Evolutionary conservation across 2,113 vertebrate genomes (phyloP), one percentile per base, ranked within the genome.

Genomic region (Heteronetta atricapilla): DNA sequence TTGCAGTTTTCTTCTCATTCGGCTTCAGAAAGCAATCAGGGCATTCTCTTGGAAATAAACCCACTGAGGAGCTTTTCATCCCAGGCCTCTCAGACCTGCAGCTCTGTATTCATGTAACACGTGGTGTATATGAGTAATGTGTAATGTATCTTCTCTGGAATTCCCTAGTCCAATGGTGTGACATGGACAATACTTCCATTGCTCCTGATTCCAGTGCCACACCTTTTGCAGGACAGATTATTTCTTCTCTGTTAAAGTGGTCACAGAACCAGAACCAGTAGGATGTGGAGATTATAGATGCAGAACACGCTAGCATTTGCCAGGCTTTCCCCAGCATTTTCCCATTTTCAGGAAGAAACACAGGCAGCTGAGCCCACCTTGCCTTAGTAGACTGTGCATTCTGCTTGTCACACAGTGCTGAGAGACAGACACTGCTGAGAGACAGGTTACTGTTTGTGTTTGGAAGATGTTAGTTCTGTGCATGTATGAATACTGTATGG

Each of bases 121-220:
- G 29, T 8, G 75, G 31, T 4, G 40, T 31, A 22, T 13, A 36
- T 40, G n/a, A 59, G n/a, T 62, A 80, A 40, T 18, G n/a, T 3
- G 34, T 8, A 28, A 3, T 68, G 63, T 3, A 6, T 21, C 55
- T 89, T 69, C 42, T 89, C 40, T 34, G n/a, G 52, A n/a, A 22
- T 75, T 70, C 40, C 18, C 2, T 13, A 56, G 46, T 26, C 33
- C 28, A 25, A 23, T 31, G 63, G 20, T 36, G 46, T 0, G 0
- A 64, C 50, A 25, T 0, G 1, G n/a, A 68, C 16, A 17, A 72
- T 63, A 74, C 36, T 81, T 81, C 36, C 46, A 40, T 67, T 66
- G 55, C 56, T 81, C 13, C 23, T 44, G 34, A 26, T 83, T 92
- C 63, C 1, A 0, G 20, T n/a, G 25, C 66, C 15, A 75, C 1